phyloP scores from a whole-genome alignment of 2,888 invertebrate genomes.

The Octonoba sinensis region DNA sequence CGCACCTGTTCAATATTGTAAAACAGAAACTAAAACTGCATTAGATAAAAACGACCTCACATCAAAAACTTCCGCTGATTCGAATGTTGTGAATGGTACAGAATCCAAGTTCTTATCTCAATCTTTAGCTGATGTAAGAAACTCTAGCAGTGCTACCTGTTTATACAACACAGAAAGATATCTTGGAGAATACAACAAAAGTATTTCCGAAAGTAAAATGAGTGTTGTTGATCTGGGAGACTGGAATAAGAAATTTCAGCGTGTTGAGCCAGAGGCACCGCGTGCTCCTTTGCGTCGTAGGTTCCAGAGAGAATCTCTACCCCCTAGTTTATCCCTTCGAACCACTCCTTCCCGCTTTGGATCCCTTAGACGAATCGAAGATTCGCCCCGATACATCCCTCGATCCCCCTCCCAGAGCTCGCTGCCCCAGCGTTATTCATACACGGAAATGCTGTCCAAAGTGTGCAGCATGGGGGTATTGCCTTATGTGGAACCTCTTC shows the following conservation, averaged over 20 bases:
- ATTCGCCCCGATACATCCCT: constrained; percentile 30
- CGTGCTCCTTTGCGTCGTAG: constrained; percentile 46
- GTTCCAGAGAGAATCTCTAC: constrained; percentile 36
- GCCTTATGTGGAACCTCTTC: constrained; percentile 24
- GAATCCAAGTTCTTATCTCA: too few relatives aligned
- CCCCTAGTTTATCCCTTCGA: constrained; percentile 33
- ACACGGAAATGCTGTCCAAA: constrained; percentile 61
- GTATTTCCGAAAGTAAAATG: neutral
- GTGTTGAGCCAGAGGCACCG: constrained; percentile 31
- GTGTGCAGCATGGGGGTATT: constrained; percentile 55
- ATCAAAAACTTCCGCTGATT: too few relatives aligned
- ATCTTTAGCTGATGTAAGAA: too few relatives aligned
- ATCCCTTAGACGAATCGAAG: constrained; percentile 50
- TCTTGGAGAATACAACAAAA: neutral
- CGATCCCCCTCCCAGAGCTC: constrained; percentile 56
- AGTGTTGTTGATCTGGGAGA: constrained; percentile 35
- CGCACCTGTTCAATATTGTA: too few relatives aligned
- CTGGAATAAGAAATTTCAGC: constrained; percentile 46
- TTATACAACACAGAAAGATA: too few relatives aligned
- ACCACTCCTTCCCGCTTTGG: constrained; percentile 26
- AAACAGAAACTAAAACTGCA: too few relatives aligned
- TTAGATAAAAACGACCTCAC: too few relatives aligned
- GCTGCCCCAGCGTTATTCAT: constrained; percentile 55
- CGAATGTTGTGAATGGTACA: too few relatives aligned
- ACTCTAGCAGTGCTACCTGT: too few relatives aligned